phyloP scores from a whole-genome alignment of 2,888 invertebrate species.

The Calephelis perditalis region DNA sequence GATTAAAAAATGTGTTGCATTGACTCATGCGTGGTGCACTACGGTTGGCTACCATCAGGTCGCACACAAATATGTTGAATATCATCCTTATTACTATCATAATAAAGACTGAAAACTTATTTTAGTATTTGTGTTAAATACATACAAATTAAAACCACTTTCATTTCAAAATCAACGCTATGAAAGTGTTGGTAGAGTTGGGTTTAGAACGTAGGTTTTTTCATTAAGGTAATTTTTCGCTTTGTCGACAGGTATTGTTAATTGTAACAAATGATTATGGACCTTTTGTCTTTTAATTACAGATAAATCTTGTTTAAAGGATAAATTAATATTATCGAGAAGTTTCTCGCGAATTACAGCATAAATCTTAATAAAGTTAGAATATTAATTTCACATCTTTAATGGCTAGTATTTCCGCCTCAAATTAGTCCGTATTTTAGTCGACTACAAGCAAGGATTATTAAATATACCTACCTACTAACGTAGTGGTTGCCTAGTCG shows the following conservation, averaged over 20 bases:
- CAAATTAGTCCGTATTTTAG: background rate
- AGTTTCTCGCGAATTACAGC: constrained; percentile 5
- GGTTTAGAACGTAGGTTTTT: background rate
- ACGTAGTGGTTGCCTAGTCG: no score
- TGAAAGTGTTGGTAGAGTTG: background rate
- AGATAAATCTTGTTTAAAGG: constrained; percentile 2
- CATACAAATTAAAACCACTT: background rate
- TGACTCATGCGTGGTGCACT: background rate
- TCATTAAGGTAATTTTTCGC: constrained; percentile 6
- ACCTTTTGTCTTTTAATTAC: constrained; percentile 9
- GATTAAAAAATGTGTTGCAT: background rate
- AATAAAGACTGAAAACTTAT: background rate
- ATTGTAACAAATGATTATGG: constrained; percentile 2
- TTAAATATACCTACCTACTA: no score
- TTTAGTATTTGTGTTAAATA: background rate
- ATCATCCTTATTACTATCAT: background rate
- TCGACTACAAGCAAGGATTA: no score
- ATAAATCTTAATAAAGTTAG: constrained; percentile 7
- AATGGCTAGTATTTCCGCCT: background rate
- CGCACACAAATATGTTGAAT: background rate
- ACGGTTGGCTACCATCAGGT: background rate
- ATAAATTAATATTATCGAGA: constrained; percentile 15
- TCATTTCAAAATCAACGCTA: background rate
- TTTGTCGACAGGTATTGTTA: constrained; percentile 9
- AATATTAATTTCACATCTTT: background rate